phyloP scores from a whole-genome alignment of 1,140 invertebrate species.

The Drosophila santomea region DNA sequence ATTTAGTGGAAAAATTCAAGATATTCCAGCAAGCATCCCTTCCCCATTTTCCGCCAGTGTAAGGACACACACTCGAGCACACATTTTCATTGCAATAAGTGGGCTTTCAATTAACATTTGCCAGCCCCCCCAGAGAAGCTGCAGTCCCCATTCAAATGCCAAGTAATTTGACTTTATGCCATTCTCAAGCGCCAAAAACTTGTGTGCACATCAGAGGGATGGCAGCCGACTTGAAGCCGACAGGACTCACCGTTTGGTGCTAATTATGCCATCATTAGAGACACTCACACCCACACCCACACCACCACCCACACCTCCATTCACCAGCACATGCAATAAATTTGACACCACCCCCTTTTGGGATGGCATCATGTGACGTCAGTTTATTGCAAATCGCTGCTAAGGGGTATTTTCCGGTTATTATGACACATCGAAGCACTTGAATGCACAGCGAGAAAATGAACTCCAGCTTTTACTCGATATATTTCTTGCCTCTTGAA shows the following conservation, averaged over 20 bases:
- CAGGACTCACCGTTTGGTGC: constrained; percentile 53
- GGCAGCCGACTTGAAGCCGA: neutral
- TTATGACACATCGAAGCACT: constrained; percentile 29
- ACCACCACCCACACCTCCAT: neutral
- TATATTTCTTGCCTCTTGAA: too few species aligned
- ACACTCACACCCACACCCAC: constrained; percentile 5
- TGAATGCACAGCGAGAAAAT: neutral
- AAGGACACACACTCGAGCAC: constrained; percentile 6
- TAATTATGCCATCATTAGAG: constrained; percentile 81
- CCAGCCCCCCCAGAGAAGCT: neutral
- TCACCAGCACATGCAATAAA: constrained; percentile 61
- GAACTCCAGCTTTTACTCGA: too few species aligned
- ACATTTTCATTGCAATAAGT: constrained; percentile 71
- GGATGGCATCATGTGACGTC: constrained; percentile 17
- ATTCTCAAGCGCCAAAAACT: constrained; percentile 68
- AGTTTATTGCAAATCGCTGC: constrained; percentile 58
- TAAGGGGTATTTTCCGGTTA: constrained; percentile 23
- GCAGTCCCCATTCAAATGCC: constrained; percentile 8
- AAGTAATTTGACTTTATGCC: constrained; percentile 77
- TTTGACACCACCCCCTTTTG: constrained; percentile 31
- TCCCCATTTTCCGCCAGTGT: neutral
- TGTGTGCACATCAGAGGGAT: neutral
- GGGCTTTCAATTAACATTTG: constrained; percentile 79
- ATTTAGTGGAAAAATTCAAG: too few species aligned
- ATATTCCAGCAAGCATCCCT: too few species aligned